A percentile compares a stretch with the other conserved stretches of the same genome.
These are phyloP conservation scores for Lobophora halterata DNA, from an alignment of 2,888 invertebrate species.

Conservation along the genomic window DNA sequence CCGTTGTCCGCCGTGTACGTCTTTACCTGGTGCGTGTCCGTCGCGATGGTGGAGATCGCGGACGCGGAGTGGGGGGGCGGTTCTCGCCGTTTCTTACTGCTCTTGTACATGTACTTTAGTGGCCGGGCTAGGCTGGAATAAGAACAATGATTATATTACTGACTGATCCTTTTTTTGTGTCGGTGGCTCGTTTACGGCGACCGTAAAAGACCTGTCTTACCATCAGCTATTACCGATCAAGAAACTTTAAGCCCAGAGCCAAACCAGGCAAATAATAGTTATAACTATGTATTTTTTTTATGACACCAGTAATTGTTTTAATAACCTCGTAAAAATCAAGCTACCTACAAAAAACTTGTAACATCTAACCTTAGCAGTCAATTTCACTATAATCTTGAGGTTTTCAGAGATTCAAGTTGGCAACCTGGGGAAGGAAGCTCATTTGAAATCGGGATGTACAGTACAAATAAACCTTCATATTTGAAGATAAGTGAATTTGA, in stretches of 20 bases:
- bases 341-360: conserved; percentile 4
- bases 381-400: conserved; percentile 17
- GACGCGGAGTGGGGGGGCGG: conserved; percentile 59
- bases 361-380: conserved; percentile 22
- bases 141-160: conserved; percentile 1
- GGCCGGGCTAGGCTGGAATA: conserved; percentile 66
- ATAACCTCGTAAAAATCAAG: no score
- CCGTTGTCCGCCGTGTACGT: conserved; percentile 97
- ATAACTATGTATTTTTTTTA: no score
- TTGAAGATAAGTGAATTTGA: conserved; percentile 22
- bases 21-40: conserved; percentile 93
- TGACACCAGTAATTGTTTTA: no score
- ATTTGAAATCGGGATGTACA: neutral
- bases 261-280: no score
- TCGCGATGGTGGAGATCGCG: conserved; percentile 79
- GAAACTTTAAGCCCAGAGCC: no score
- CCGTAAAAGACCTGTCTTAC: no score
- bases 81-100: conserved; percentile 74
- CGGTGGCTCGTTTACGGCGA: no score
- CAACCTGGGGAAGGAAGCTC: conserved; percentile 16
- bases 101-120: conserved; percentile 71
- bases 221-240: no score
- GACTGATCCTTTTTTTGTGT: neutral
- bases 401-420: conserved; percentile 14
- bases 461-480: no score